These are phyloP conservation scores for Dryobates pubescens DNA, from an alignment of 2,797 vertebrate genomes.

Conservation along the genomic window DNA sequence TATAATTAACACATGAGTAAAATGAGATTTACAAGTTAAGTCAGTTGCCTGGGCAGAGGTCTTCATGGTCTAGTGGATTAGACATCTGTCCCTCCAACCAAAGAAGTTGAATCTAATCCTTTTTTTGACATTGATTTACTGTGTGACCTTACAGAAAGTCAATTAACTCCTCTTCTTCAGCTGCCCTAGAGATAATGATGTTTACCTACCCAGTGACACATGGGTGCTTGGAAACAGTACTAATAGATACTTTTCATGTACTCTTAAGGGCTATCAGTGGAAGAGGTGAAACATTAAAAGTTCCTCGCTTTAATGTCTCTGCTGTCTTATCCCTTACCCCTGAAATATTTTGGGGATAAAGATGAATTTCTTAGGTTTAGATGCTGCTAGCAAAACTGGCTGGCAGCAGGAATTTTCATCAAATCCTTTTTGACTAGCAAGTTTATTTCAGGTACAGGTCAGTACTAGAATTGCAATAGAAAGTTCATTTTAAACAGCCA, in stretches of 20 bases:
- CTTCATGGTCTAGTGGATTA: constrained; percentile 62
- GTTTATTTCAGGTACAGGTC: background rate
- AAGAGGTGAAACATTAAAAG: constrained; percentile 32
- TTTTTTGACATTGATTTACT: constrained; percentile 64
- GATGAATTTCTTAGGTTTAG: constrained; percentile 27
- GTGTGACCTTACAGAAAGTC: constrained; percentile 54
- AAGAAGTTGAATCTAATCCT: constrained; percentile 61
- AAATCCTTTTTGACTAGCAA: background rate
- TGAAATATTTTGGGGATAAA: constrained; percentile 7
- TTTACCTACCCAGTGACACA: constrained; percentile 41
- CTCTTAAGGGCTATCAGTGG: constrained; percentile 5
- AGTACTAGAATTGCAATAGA: background rate
- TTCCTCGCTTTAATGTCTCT: constrained; percentile 8
- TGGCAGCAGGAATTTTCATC: background rate
- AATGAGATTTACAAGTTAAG: constrained; percentile 68
- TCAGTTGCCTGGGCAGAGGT: constrained; percentile 49
- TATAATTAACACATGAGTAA: constrained; percentile 58
- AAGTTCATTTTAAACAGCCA: background rate
- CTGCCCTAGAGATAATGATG: constrained; percentile 53
- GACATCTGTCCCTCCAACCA: constrained; percentile 60
- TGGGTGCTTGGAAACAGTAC: background rate
- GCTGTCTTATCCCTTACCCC: background rate
- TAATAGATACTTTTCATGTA: constrained; percentile 10
- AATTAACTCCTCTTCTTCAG: constrained; percentile 71
- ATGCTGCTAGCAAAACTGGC: background rate